Base-by-base conservation (phyloP, 2,797 vertebrate genomes). In the Tokudaia muenninki region DNA sequence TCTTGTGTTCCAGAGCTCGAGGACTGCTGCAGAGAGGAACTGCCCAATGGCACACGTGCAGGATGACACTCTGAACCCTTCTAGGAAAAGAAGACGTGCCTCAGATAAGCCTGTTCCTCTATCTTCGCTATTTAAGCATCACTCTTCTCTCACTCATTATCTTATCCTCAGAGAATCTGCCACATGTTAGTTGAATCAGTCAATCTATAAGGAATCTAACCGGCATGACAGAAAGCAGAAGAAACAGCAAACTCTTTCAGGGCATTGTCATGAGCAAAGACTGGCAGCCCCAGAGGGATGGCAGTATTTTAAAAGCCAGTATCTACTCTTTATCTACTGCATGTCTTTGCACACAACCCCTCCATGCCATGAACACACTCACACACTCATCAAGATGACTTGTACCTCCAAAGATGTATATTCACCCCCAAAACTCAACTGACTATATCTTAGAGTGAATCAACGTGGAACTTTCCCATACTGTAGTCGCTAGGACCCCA, bases 31-130 rank as follows among this genome's bases (percentile, higher is more conserved):
- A 55, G n/a, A 95, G 87, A 91, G 31, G 59, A 61, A 63, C 21
- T n/a, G 57, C 17, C 75, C 24, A 59, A 19, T 17, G 12, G 11
- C 47, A 11, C 24, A 44, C 16, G 22, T 47, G 6, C 55, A 90
- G 47, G 78, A 81, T 34, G 44, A 12, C 44, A 59, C 26, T 52
- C 79, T 59, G 87, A 37, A 8, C 47, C 67, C 55, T 82, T 59
- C 10, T 1, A 19, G 79, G 75, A 37, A 74, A 94, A 80, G 67
- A 84, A 83, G 21, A 8, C 11, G 4, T 90, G 61, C 65, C 95
- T 88, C 81, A 92, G 88, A 94, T 78, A 95, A 96, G 44, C 50
- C 41, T 79, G 10, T 14, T 89, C 67, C n/a, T 89, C 91, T 78
- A 57, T 88, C 78, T 16, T 95, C 44, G 84, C 29, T 4, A 52